Percentiles rank a stretch among this genome's conserved stretches.
These are phyloP conservation scores for Thalassarche chlororhynchos DNA, from an alignment of 2,113 vertebrate genomes.

Conservation along the genomic window DNA sequence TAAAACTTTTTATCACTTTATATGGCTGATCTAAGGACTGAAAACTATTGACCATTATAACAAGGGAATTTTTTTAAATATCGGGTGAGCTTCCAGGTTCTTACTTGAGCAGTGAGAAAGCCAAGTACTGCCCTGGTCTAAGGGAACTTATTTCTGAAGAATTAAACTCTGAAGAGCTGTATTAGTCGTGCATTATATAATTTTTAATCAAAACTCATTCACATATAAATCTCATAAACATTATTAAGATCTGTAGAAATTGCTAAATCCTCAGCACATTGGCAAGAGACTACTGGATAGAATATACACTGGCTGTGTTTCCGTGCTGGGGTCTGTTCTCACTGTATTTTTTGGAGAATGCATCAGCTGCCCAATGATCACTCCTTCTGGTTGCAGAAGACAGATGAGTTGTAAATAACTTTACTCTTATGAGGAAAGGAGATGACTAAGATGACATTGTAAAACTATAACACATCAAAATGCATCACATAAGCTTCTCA, in stretches of 20 bases:
- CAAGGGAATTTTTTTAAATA: neutral
- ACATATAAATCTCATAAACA: neutral
- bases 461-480: neutral
- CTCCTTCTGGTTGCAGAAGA: neutral
- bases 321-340: neutral
- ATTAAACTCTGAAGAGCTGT: neutral
- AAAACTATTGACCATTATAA: neutral
- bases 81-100: neutral
- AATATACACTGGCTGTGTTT: neutral
- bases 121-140: neutral
- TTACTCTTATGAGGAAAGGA: neutral
- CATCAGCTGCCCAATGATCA: neutral
- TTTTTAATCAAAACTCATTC: neutral
- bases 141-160: neutral
- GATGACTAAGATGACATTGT: slow-evolving; percentile 8
- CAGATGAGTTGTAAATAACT: neutral
- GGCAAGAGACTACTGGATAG: neutral
- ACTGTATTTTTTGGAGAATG: neutral
- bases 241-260: neutral
- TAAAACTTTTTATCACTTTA: neutral
- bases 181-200: neutral
- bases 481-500: slow-evolving; percentile 2
- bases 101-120: neutral
- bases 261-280: neutral
- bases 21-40: neutral